phyloP scores from a whole-genome alignment of 1,140 invertebrate species.

The Chlorops oryzae region DNA sequence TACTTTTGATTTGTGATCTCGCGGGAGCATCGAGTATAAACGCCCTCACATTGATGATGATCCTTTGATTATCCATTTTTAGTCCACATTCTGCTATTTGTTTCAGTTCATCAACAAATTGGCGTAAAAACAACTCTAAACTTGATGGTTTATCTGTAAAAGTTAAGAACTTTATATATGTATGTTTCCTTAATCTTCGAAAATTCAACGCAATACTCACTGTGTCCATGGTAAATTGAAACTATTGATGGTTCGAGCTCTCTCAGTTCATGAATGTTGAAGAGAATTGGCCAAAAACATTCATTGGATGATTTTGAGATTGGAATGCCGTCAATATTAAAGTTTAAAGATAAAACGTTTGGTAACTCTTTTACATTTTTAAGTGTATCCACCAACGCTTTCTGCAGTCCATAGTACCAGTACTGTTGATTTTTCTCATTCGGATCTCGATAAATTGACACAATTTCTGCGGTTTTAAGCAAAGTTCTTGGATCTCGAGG shows the following conservation, averaged over 20 bases:
- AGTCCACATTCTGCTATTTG: conserved; percentile 7
- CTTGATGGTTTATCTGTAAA: conserved; percentile 17
- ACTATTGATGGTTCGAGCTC: conserved; percentile 6
- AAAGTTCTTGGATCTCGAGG: background rate
- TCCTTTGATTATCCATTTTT: conserved; percentile 1
- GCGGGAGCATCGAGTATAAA: conserved; percentile 20
- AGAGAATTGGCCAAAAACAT: conserved; percentile 31
- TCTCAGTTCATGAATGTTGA: conserved; percentile 19
- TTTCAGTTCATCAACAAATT: conserved; percentile 17
- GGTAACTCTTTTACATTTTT: background rate
- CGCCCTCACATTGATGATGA: conserved; percentile 10
- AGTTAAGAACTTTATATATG: too few relatives aligned
- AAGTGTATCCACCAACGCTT: background rate
- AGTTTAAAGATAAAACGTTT: conserved; percentile 10
- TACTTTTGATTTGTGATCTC: conserved; percentile 20
- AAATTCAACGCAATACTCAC: too few relatives aligned
- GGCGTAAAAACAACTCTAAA: conserved; percentile 8
- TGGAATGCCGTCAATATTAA: conserved; percentile 24
- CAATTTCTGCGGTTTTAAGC: background rate
- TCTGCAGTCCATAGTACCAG: background rate
- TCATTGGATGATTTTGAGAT: conserved; percentile 24
- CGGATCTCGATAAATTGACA: background rate
- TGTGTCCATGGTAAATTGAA: conserved; percentile 20
- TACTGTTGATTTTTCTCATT: background rate
- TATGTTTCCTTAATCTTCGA: too few relatives aligned